Evolutionary conservation across 2,888 invertebrate species (phyloP).

Genomic region (Synergus umbraculus): DNA sequence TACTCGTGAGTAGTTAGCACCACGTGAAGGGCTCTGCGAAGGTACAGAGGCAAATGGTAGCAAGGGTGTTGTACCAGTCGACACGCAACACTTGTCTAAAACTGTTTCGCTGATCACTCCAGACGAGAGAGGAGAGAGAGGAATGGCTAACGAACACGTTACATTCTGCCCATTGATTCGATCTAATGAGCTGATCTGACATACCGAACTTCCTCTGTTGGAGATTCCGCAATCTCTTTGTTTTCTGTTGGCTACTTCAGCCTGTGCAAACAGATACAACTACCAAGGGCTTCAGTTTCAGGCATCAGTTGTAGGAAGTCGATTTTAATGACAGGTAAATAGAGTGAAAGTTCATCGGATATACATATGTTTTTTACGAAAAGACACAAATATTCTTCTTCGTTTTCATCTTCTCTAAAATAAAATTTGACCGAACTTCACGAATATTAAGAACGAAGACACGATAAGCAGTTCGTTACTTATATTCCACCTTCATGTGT

Average conservation of each 20-base stretch:
- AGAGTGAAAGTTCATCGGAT: neutral
- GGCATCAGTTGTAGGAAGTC: neutral
- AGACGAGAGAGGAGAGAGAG: slow-evolving; percentile 42
- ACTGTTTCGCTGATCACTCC: neutral
- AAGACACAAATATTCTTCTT: too few relatives aligned
- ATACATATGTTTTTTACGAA: neutral
- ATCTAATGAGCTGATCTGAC: slow-evolving; percentile 45
- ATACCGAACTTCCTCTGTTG: neutral
- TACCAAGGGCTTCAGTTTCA: neutral
- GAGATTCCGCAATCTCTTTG: neutral
- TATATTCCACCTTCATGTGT: neutral
- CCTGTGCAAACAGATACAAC: neutral
- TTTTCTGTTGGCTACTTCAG: neutral
- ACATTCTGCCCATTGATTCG: slow-evolving; percentile 53
- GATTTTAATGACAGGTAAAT: neutral
- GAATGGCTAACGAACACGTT: slow-evolving; percentile 51
- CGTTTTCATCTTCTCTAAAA: too few relatives aligned
- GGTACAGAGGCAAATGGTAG: neutral
- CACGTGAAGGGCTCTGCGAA: neutral
- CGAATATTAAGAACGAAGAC: neutral
- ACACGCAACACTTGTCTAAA: neutral
- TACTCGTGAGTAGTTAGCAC: neutral
- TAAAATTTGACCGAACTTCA: neutral
- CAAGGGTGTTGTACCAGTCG: neutral
- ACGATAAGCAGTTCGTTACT: neutral